phyloP scores from a whole-genome alignment of 2,888 invertebrate genomes.

The Parelbella ahira region DNA sequence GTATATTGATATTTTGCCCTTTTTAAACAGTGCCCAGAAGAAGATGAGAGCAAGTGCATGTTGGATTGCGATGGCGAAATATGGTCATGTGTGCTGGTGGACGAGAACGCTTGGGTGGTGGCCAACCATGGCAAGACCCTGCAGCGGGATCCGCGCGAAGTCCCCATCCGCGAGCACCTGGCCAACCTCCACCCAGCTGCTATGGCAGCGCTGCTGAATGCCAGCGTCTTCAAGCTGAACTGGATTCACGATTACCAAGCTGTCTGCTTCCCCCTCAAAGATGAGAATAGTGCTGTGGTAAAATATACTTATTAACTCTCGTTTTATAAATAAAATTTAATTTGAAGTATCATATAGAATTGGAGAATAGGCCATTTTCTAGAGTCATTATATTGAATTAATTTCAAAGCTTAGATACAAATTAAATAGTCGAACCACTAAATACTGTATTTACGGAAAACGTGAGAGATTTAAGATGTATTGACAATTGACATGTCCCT shows the following conservation, averaged over 20 bases:
- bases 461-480: too few relatives aligned
- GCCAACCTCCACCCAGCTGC: conserved; percentile 52
- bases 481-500: too few relatives aligned
- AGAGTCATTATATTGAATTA: too few relatives aligned
- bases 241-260: conserved; percentile 71
- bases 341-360: too few relatives aligned
- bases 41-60: conserved; percentile 47
- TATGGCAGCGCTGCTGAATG: conserved; percentile 57
- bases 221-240: conserved; percentile 54
- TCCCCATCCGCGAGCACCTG: conserved; percentile 52
- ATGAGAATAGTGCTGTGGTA: conserved; percentile 31
- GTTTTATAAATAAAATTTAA: too few relatives aligned
- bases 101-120: conserved; percentile 68
- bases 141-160: conserved; percentile 38
- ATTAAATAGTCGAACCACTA: too few relatives aligned
- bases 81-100: conserved; percentile 67
- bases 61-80: conserved; percentile 53
- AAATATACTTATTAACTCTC: background rate
- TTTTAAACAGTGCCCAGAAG: conserved; percentile 49
- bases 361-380: too few relatives aligned
- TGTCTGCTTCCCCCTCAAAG: conserved; percentile 55
- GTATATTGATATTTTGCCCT: too few relatives aligned
- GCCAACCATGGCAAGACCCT: conserved; percentile 41
- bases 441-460: too few relatives aligned
- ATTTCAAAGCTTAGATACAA: too few relatives aligned